A percentile compares a stretch with the other conserved stretches of the same genome.
phyloP scores from a whole-genome alignment of 1,140 invertebrate genomes.

The Amyelois transitella region DNA sequence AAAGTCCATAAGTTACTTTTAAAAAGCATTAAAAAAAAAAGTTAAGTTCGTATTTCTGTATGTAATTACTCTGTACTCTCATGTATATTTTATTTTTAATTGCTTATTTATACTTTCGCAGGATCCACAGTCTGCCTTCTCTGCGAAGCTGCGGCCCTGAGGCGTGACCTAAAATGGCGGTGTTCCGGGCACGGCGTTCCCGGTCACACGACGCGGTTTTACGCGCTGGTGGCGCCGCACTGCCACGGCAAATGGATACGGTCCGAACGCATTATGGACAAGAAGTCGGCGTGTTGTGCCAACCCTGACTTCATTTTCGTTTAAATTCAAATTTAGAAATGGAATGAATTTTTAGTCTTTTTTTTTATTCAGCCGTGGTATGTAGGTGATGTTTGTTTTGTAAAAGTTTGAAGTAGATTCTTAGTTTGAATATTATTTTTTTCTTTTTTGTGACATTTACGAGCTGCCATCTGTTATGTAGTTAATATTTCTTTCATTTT shows the following conservation, averaged over 20 bases:
- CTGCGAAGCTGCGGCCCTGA: constrained; percentile 84
- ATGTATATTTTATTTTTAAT: too few species aligned
- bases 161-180: constrained; percentile 82
- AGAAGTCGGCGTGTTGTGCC: constrained; percentile 73
- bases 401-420: too few species aligned
- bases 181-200: constrained; percentile 86
- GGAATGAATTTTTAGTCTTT: background rate
- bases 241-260: constrained; percentile 91
- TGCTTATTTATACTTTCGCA: too few species aligned
- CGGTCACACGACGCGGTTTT: constrained; percentile 83
- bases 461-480: too few species aligned
- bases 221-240: constrained; percentile 82
- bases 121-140: constrained; percentile 83
- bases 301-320: constrained; percentile 81
- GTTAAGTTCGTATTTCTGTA: too few species aligned
- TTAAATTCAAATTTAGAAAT: constrained; percentile 36
- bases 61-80: too few species aligned
- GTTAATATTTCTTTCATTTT: too few species aligned
- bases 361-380: background rate
- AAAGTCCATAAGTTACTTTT: too few species aligned
- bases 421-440: too few species aligned
- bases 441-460: too few species aligned
- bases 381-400: background rate
- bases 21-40: too few species aligned
- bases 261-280: constrained; percentile 75